Base-by-base conservation (phyloP, 2,888 invertebrate genomes). In the Sarcophaga carnaria region DNA sequence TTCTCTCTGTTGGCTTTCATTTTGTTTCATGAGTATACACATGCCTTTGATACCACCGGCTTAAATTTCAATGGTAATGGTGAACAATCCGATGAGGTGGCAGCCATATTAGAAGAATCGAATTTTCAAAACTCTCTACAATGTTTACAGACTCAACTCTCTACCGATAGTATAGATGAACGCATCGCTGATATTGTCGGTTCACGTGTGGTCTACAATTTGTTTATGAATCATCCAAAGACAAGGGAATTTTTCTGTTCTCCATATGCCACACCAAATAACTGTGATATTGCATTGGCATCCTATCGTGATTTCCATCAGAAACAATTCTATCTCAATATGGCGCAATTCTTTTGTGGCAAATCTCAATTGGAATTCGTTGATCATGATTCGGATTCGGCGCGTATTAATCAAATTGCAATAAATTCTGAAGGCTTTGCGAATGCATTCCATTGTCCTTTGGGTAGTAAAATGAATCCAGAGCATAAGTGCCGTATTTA, bases 311-410 rank as follows among this genome's bases (percentile, higher is more conserved):
- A 59, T 37, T 37, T 37, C 37, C 1, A 37, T 37, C 37, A 2
- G 20, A 47, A 69, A 22, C 75, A 90, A 0, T 93, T 92, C 78
- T 93, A 91, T n/a, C 88, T 92, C 0, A 91, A 89, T 63, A 17
- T 90, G 20, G 92, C 92, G 0, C 93, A 93, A 27, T 91, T 92
- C 72, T 93, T 93, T 66, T 93, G 92, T 63, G 91, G 91, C 1
- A 85, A 88, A 49, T 60, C 67, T 2, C 5, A 37, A 2, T 4
- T 25, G 0, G 70, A 59, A 0, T 90, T 90, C 60, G 1, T 63
- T 12, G 90, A 88, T 10, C 93, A 93, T 78, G 92, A 92, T 74
- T 2, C 89, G 1, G 92, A 93, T 47, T 87, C 91, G 4, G 25
- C 90, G 47, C 91, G 92, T 5, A 76, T 93, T 4, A 86, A 83